Base-by-base conservation (phyloP, 1,140 invertebrate species). In the Cydia amplana region DNA sequence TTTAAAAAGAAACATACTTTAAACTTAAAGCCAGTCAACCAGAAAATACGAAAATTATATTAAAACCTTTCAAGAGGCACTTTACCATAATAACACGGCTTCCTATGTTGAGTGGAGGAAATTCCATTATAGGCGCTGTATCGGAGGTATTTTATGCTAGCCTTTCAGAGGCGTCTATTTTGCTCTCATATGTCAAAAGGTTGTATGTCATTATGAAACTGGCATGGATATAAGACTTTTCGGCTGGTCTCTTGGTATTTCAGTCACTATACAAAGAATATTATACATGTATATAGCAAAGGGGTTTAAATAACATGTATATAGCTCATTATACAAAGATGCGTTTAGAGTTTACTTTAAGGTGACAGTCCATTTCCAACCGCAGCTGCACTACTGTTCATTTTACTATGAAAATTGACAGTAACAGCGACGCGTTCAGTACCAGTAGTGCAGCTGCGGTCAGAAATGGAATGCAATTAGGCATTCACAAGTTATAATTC, bases 81-180 rank as follows among this genome's bases (percentile, higher is more conserved):
- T 70, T 40, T 70, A 70, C 43, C 65, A 70, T 70, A 70, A 70
- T 70, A 70, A 70, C 28, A 40, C n/a, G 32, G 36, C 65, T 70
- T 70, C 65, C 65, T 70, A 70, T 43, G 65, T 70, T 70, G 65
- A 70, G 65, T 70, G 65, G 65, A 70, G 65, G 65, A 70, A 70
- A 70, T 70, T 70, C n/a, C 65, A 70, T 70, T 70, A 70, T 70
- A 32, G 65, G 28, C 55, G 55, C 64, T 32, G 65, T 70, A 70
- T 70, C 32, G 65, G 64, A 67, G 16, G 65, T 60, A 60, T 43
- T 70, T 70, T 36, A 36, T 70, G 65, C 65, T 20, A 43, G 65
- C 65, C 65, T 70, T 70, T 70, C 65, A 70, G 14, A 49, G 65
- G 7, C 32, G 28, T 36, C 65, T 60, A 60, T 23, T 60, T 60